Base-by-base conservation (phyloP, 2,888 invertebrate genomes). In the Oxyteleia sp. region DNA sequence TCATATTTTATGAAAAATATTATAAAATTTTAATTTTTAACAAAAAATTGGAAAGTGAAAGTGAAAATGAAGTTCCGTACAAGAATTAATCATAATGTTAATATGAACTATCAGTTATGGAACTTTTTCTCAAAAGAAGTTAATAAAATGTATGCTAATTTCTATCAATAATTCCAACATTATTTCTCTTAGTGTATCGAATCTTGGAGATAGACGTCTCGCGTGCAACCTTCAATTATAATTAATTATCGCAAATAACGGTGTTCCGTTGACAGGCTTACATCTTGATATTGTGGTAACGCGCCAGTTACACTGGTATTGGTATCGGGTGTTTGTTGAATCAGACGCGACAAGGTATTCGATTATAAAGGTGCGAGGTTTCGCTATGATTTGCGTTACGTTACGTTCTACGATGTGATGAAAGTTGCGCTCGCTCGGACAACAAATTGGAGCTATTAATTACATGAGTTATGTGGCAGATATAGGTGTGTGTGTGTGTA, bases 381-480 rank as follows among this genome's bases (percentile, higher is more conserved):
- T 55, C 18, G 38, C 57, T 76, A 59, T 68, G 51, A 76, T 68
- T 68, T 53, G 68, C 59, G 49, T 45, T 66, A 26, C 55, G 55
- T 11, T n/a, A n/a, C n/a, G 47, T 8, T 41, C 15, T n/a, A n/a
- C 57, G 20, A 47, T 20, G 72, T 15, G 51, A 68, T 68, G 59
- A 68, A 68, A 76, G 61, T 76, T 68, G 49, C 49, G 68, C 68
- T 29, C 10, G 63, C 38, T 43, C 32, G 43, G 53, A 68, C 68
- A 45, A 45, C 43, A 59, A 68, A 76, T 76, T 76, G 53, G 66
- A 66, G 38, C 66, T 66, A 76, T 66, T 76, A 66, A 76, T 76
- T 76, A 38, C 57, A 47, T 51, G 59, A 68, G 51, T 49, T 76
- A 76, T 76, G 76, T n/a, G n/a, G 20, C 45, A 26, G 23, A n/a